phyloP scores from a whole-genome alignment of 2,888 invertebrate species.

The Limenitis camilla region DNA sequence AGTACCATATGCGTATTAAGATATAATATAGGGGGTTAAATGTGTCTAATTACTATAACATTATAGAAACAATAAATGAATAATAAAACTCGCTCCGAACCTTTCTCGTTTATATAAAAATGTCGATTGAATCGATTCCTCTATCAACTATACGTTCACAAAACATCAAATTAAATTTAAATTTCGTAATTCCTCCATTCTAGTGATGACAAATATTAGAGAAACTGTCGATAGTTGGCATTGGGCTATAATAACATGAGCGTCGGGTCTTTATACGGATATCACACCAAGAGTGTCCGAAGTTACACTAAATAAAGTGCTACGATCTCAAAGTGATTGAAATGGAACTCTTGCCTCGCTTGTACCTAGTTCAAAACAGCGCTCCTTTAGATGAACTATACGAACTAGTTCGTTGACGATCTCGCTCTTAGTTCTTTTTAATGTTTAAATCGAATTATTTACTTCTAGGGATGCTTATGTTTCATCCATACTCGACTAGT shows the following conservation, averaged over 20 bases:
- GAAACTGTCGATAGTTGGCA: constrained; percentile 35
- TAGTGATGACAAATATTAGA: constrained; percentile 27
- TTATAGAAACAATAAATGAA: constrained; percentile 71
- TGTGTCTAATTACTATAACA: constrained; percentile 36
- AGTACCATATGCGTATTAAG: constrained; percentile 49
- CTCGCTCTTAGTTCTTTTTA: too few species aligned
- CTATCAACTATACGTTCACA: constrained; percentile 23
- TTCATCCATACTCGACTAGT: too few species aligned
- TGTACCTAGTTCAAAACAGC: too few species aligned
- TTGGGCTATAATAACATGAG: constrained; percentile 7
- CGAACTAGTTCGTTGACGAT: too few species aligned
- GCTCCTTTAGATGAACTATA: too few species aligned
- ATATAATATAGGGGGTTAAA: constrained; percentile 49
- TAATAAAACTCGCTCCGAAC: constrained; percentile 61
- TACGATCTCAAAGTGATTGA: too few species aligned
- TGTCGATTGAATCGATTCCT: constrained; percentile 27
- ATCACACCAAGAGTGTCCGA: too few species aligned
- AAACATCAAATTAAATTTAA: constrained; percentile 23
- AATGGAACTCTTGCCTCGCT: too few species aligned
- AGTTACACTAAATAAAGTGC: too few species aligned
- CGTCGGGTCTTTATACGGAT: background rate
- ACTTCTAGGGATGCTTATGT: too few species aligned
- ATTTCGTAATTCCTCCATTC: constrained; percentile 23
- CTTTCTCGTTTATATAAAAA: constrained; percentile 35
- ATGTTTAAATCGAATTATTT: too few species aligned